Evolutionary conservation across 2,113 vertebrate species (phyloP).

Genomic region (Vanacampus margaritifer): DNA sequence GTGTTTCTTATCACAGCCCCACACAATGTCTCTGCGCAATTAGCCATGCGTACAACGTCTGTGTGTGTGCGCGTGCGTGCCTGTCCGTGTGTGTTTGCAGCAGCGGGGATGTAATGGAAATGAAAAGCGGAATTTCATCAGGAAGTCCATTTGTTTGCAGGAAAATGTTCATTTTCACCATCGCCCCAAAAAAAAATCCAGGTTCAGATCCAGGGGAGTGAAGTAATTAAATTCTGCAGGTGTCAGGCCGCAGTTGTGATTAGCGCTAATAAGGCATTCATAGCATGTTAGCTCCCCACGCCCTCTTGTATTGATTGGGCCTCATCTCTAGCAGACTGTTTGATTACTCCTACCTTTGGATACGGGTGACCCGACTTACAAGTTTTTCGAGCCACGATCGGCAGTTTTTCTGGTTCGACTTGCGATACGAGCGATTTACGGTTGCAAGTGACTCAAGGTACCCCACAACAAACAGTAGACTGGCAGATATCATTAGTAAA

Average conservation of each 20-base stretch:
- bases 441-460: too few relatives aligned
- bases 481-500: too few relatives aligned
- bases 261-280: slow-evolving; percentile 63
- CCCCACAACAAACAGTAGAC: too few relatives aligned
- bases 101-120: slow-evolving; percentile 35
- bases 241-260: slow-evolving; percentile 53
- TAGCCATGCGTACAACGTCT: slow-evolving; percentile 57
- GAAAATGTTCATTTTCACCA: slow-evolving; percentile 60
- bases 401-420: background rate
- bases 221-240: slow-evolving; percentile 65
- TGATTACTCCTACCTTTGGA: slow-evolving; percentile 9
- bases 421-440: too few relatives aligned
- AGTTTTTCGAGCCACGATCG: slow-evolving; percentile 5
- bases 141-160: slow-evolving; percentile 62
- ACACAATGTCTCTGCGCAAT: slow-evolving; percentile 70
- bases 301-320: slow-evolving; percentile 55
- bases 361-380: background rate
- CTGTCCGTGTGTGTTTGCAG: background rate
- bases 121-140: slow-evolving; percentile 64
- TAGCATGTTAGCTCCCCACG: slow-evolving; percentile 53
- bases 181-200: slow-evolving; percentile 25
- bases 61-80: background rate
- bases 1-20: slow-evolving; percentile 66
- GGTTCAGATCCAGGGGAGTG: background rate
- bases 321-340: slow-evolving; percentile 43